A percentile compares a stretch with the other conserved stretches of the same genome.
phyloP scores from a whole-genome alignment of 2,797 vertebrate species.

The Gadopsis marmoratus region DNA sequence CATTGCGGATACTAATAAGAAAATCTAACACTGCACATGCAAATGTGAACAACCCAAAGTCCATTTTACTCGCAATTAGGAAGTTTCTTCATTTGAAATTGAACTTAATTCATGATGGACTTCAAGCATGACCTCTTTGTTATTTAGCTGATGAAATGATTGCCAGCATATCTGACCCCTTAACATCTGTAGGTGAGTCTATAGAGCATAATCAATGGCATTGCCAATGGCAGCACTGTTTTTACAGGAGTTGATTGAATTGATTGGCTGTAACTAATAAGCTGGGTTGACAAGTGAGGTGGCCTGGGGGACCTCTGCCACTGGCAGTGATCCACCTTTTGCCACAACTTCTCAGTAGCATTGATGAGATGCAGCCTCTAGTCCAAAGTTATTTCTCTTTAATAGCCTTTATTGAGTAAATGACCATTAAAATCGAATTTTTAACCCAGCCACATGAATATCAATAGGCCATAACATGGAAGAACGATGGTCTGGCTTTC shows the following conservation, averaged over 20 bases:
- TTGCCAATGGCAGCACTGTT: slow-evolving; percentile 20
- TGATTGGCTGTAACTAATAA: slow-evolving; percentile 62
- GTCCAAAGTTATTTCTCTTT: slow-evolving; percentile 77
- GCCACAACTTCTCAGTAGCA: slow-evolving; percentile 48
- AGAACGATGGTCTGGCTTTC: slow-evolving; percentile 67
- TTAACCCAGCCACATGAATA: slow-evolving; percentile 84
- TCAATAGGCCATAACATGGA: slow-evolving; percentile 78
- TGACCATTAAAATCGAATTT: slow-evolving; percentile 84
- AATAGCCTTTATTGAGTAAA: slow-evolving; percentile 83
- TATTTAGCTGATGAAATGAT: background rate
- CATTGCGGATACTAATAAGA: background rate
- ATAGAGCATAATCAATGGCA: slow-evolving; percentile 34
- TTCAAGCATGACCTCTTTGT: background rate
- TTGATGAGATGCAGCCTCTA: slow-evolving; percentile 61
- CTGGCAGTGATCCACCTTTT: slow-evolving; percentile 51
- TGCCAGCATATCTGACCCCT: slow-evolving; percentile 21
- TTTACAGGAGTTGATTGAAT: slow-evolving; percentile 36
- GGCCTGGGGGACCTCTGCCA: slow-evolving; percentile 27
- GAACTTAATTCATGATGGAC: background rate
- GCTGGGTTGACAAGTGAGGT: slow-evolving; percentile 53
- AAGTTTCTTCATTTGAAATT: background rate
- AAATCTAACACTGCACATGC: slow-evolving; percentile 5
- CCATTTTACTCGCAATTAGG: background rate
- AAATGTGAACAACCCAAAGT: slow-evolving; percentile 1
- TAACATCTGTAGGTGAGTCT: background rate